Evolutionary conservation across 2,888 invertebrate genomes (phyloP), one percentile per base, ranked within the genome.

Genomic region (Tenthredo amoena): DNA sequence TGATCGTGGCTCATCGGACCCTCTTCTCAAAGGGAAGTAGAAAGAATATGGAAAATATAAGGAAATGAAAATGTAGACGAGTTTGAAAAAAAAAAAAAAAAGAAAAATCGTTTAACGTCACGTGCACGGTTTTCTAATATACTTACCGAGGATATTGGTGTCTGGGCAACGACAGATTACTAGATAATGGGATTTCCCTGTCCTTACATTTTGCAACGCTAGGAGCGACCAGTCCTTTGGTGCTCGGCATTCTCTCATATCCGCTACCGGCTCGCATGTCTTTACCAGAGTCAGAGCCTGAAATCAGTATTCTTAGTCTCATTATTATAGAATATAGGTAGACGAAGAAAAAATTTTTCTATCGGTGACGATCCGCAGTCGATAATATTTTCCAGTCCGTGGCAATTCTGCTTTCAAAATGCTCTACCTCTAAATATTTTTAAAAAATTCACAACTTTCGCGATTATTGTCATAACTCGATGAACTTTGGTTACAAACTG

Each of bases 1-100:
- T 98, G 98, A 92, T 98, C 98, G 93, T 98, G 98, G 12, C 97
- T 97, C 96, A 98, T 97, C 84, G 98, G 98, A 18, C 98, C 98
- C 94, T 98, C 98, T 98, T 95, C 47, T 92, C 91, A 88, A 85
- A 40, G 18, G 12, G 4, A 43, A n/a, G 10, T 43, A 47, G 15
- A 37, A 62, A 68, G 34, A 62, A 77, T 79, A 68, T 40, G 43
- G 12, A 62, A 76, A 74, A 82, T 43, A 26, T 34, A 34, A 72
- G 26, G 84, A 31, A 76, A 74, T 15, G 12, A n/a, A 76, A 43
- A 55, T n/a, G 15, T 37, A 31, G 5, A 34, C 0, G 1, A 10
- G n/a, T 31, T 77, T 31, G 0, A n/a, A 3, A 2, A 2, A 18
- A 10, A 72, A 4, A 15, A 15, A 31, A 0, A n/a, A 3, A 2